These are phyloP conservation scores for Tachysurus fulvidraco DNA, from an alignment of 2,113 vertebrate genomes.

Conservation along the genomic window DNA sequence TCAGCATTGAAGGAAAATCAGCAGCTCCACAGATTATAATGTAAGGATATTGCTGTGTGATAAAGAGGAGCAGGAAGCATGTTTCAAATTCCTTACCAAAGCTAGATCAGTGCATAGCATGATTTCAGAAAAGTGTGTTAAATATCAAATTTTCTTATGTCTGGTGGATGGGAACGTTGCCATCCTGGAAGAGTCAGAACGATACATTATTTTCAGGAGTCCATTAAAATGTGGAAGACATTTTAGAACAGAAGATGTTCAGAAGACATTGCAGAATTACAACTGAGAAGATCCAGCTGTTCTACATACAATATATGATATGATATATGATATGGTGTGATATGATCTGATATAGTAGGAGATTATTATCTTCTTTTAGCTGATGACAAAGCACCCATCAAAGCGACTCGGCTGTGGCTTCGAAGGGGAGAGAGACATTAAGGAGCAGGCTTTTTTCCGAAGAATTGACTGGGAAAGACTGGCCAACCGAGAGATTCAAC, in stretches of 20 bases:
- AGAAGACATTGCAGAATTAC: not conserved
- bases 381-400: slow-evolving; percentile 97
- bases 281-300: not conserved
- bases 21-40: not conserved
- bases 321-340: not conserved
- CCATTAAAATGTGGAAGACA: not conserved
- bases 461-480: slow-evolving; percentile 97
- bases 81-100: not conserved
- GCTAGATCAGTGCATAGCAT: slow-evolving; percentile 6
- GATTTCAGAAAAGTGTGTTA: not conserved
- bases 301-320: not conserved
- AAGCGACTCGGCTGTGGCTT: slow-evolving; percentile 91
- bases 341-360: not conserved
- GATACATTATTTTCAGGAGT: not conserved
- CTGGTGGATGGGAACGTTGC: not conserved
- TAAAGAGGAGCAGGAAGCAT: not conserved
- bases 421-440: slow-evolving; percentile 90
- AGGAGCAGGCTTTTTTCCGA: slow-evolving; percentile 94
- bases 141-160: not conserved
- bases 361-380: slow-evolving; percentile 63
- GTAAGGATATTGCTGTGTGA: not conserved
- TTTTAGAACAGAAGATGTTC: not conserved
- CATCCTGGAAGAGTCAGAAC: not conserved
- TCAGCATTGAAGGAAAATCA: not conserved
- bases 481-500: slow-evolving; percentile 91